Percentiles rank a stretch among this genome's conserved stretches.
Conservation (phyloP, 2,113 vertebrate genomes). For the Vulpes vulpes region DNA sequence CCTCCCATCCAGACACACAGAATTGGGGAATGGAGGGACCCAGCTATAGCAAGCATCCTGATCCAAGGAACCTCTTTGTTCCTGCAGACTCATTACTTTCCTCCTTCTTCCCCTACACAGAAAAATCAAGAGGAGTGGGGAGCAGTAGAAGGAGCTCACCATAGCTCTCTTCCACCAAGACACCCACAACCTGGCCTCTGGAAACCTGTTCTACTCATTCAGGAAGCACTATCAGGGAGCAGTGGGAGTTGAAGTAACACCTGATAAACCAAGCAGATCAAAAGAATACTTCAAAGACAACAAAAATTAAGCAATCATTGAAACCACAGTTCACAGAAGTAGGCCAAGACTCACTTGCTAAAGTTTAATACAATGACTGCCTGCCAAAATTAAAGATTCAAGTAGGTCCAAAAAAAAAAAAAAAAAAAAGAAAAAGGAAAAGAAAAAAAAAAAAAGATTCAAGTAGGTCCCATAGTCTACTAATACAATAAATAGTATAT, state of each 20-base stretch:
- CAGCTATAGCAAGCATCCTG: not conserved
- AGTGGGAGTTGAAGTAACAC: not conserved
- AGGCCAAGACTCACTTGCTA: not conserved
- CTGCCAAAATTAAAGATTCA: not conserved
- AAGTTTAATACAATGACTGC: not conserved
- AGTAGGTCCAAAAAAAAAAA: too few species aligned
- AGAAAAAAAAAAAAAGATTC: not conserved
- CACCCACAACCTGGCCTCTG: not conserved
- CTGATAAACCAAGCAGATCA: not conserved
- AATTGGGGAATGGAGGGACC: not conserved
- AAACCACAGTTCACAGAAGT: not conserved
- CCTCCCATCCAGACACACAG: not conserved
- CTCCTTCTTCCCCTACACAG: not conserved
- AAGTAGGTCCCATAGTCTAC: too few species aligned
- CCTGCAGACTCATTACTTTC: not conserved
- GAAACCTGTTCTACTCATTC: not conserved
- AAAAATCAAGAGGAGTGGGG: not conserved
- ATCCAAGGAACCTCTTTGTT: fast-evolving
- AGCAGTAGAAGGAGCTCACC: not conserved
- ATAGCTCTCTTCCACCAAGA: not conserved
- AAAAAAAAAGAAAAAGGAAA: too few species aligned
- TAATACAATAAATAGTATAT: not conserved
- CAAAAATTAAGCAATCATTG: not conserved
- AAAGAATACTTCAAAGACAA: not conserved
- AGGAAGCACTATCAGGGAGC: not conserved